A percentile compares a stretch with the other conserved stretches of the same genome.
Evolutionary conservation across 64 coral and sea anemone genomes (phyloP).

Genomic region (Astreopora myriophthalma): DNA sequence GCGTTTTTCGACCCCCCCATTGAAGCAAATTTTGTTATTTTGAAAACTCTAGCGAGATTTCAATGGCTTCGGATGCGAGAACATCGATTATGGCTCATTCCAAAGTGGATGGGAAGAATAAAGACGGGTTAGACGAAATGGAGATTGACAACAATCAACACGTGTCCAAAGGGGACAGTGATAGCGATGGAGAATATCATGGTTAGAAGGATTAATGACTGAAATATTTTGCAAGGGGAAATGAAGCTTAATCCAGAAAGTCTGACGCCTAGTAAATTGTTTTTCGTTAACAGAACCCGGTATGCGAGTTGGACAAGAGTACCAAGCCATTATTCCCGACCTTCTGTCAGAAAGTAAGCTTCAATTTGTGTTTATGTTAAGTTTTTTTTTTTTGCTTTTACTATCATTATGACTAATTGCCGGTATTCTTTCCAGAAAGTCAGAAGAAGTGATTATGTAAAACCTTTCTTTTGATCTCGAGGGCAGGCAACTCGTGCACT

Average conservation of each 20-base stretch:
- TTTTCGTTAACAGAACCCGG: slow-evolving; percentile 71
- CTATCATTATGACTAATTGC: background rate
- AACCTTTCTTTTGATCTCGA: background rate
- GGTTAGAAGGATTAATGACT: slow-evolving; percentile 58
- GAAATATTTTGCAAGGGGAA: background rate
- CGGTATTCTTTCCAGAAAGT: background rate
- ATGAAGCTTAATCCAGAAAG: background rate
- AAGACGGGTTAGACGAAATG: slow-evolving; percentile 39
- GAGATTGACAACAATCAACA: slow-evolving; percentile 70
- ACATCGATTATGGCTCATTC: slow-evolving; percentile 59
- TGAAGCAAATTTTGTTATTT: background rate
- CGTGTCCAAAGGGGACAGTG: slow-evolving; percentile 62
- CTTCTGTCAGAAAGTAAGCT: slow-evolving; percentile 60
- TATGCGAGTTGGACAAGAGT: slow-evolving; percentile 85
- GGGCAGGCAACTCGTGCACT: background rate
- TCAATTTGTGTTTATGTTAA: background rate
- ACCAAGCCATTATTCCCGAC: slow-evolving; percentile 74
- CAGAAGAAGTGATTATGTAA: background rate
- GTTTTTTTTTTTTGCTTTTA: background rate
- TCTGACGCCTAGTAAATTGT: background rate
- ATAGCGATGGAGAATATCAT: slow-evolving; percentile 74
- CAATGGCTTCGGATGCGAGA: slow-evolving; percentile 61
- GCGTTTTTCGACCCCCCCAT: background rate
- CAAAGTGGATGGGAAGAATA: slow-evolving; percentile 80
- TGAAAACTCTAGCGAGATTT: background rate